These are phyloP conservation scores for Schizaphis graminum DNA, from an alignment of 2,888 invertebrate species.

Conservation along the genomic window DNA sequence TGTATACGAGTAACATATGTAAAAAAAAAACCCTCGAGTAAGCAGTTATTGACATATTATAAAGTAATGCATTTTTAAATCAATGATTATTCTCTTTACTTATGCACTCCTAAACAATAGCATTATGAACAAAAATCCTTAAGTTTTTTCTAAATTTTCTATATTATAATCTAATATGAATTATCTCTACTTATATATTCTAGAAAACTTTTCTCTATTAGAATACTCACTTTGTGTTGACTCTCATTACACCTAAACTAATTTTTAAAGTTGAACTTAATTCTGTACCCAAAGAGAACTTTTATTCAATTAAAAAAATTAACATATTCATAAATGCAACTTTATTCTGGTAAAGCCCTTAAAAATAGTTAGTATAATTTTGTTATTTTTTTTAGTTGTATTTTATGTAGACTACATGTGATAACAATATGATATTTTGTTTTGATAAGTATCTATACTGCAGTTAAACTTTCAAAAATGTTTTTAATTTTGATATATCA, in stretches of 20 bases:
- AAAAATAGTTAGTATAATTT: background rate
- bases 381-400: background rate
- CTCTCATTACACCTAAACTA: conserved; percentile 21
- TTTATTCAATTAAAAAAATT: background rate
- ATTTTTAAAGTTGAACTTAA: conserved; percentile 17
- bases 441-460: background rate
- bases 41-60: background rate
- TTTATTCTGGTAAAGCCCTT: background rate
- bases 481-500: background rate
- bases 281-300: background rate
- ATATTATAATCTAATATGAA: background rate
- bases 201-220: background rate
- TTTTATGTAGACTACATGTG: background rate
- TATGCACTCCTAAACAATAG: background rate
- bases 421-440: background rate
- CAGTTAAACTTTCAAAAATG: background rate
- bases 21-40: background rate
- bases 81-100: background rate
- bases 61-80: background rate
- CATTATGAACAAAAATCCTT: background rate
- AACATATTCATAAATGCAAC: background rate
- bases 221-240: background rate
- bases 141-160: too few relatives aligned
- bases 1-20: background rate
- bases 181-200: conserved; percentile 6